Evolutionary conservation across 1,140 invertebrate genomes (phyloP).

Genomic region (Steinernema khuongi): DNA sequence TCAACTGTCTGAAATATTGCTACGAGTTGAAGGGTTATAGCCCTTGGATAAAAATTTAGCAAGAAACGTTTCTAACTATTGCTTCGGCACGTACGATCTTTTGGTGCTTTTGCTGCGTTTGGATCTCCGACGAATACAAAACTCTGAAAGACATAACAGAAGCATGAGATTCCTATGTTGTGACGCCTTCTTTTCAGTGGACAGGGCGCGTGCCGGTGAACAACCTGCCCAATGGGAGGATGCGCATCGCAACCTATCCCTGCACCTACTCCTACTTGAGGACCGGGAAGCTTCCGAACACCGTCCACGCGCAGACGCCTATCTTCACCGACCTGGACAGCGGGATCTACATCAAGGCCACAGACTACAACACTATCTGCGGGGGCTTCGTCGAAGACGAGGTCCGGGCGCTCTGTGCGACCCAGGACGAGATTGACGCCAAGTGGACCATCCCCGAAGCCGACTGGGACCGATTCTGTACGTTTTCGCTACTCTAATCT

Average conservation of each 20-base stretch:
- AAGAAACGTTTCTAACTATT: too few relatives aligned
- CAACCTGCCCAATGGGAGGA: slow-evolving; percentile 36
- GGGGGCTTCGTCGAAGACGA: slow-evolving; percentile 51
- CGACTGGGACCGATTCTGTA: slow-evolving; percentile 84
- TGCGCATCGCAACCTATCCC: slow-evolving; percentile 52
- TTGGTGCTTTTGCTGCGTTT: too few relatives aligned
- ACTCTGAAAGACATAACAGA: neutral
- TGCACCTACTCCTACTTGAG: slow-evolving; percentile 52
- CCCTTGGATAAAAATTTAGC: too few relatives aligned
- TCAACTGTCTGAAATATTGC: too few relatives aligned
- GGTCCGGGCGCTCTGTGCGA: slow-evolving; percentile 34
- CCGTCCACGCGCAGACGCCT: slow-evolving; percentile 40
- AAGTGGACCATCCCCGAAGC: slow-evolving; percentile 51
- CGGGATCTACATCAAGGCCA: slow-evolving; percentile 43
- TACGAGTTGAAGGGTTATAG: too few relatives aligned
- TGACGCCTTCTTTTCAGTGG: slow-evolving; percentile 40
- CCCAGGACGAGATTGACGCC: slow-evolving; percentile 29
- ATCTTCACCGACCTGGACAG: slow-evolving; percentile 43
- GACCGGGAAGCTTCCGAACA: slow-evolving; percentile 44
- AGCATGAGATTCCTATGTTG: neutral
- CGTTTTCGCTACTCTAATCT: slow-evolving; percentile 39
- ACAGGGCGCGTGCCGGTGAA: slow-evolving; percentile 46
- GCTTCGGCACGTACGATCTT: too few relatives aligned
- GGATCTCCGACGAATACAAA: too few relatives aligned
- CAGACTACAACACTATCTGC: slow-evolving; percentile 43